Evolutionary conservation across 1,140 invertebrate genomes (phyloP).

Genomic region (Mylabris phalerata): DNA sequence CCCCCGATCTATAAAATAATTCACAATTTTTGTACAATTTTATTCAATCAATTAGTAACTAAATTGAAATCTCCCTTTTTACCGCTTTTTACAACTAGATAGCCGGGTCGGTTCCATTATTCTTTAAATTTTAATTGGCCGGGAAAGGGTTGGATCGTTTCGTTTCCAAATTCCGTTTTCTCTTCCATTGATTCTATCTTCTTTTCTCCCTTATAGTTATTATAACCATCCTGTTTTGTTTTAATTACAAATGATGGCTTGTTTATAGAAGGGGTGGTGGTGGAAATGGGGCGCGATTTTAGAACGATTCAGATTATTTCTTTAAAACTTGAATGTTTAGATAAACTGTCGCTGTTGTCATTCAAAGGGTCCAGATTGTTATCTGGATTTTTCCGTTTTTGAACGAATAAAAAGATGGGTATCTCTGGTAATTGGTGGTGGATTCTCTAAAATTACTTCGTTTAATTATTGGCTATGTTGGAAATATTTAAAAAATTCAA

Average conservation of each 20-base stretch:
- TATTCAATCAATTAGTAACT: too few relatives aligned
- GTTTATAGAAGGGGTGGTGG: slow-evolving; percentile 10
- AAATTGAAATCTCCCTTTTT: slow-evolving; percentile 1
- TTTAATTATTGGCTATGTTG: too few relatives aligned
- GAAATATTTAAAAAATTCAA: too few relatives aligned
- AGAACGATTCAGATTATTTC: slow-evolving; percentile 14
- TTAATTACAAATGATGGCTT: slow-evolving; percentile 12
- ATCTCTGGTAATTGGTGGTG: too few relatives aligned
- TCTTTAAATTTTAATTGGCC: slow-evolving; percentile 12
- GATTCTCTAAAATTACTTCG: too few relatives aligned
- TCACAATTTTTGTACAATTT: too few relatives aligned
- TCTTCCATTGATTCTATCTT: slow-evolving; percentile 2
- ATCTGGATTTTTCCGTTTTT: background rate
- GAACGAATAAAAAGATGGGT: too few relatives aligned
- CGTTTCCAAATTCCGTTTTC: too few relatives aligned
- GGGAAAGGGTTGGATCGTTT: background rate
- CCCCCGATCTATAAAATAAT: too few relatives aligned
- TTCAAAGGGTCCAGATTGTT: slow-evolving; percentile 9
- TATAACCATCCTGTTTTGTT: slow-evolving; percentile 1
- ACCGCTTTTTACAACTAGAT: too few relatives aligned
- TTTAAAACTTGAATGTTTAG: slow-evolving; percentile 3
- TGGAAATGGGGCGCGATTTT: slow-evolving; percentile 11
- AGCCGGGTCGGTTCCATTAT: background rate
- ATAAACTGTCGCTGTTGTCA: slow-evolving; percentile 3
- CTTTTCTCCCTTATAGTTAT: slow-evolving; percentile 2